phyloP scores from a whole-genome alignment of 2,113 vertebrate genomes.

The Bostrychus sinensis region DNA sequence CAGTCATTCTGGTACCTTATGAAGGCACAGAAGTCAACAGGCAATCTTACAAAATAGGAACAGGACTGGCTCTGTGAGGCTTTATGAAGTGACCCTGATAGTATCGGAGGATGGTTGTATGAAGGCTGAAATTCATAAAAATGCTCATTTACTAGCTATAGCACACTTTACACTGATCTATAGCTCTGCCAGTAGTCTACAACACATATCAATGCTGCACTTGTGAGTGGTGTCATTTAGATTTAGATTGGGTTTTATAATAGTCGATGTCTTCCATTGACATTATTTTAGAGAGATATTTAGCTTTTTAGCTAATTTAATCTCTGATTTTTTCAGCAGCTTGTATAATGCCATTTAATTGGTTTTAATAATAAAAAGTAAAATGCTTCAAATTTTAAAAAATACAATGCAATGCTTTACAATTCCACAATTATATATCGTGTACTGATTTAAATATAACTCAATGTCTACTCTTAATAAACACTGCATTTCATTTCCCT shows the following conservation, averaged over 20 bases:
- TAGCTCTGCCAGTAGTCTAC: constrained; percentile 19
- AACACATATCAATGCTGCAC: constrained; percentile 17
- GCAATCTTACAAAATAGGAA: constrained; percentile 51
- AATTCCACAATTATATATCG: too few species aligned
- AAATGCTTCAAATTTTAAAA: constrained; percentile 8
- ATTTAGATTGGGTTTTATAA: constrained; percentile 22
- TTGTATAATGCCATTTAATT: constrained; percentile 15
- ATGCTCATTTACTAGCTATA: constrained; percentile 52
- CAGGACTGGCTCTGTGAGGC: constrained; percentile 31
- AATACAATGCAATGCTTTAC: too few species aligned
- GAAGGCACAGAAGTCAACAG: constrained; percentile 29
- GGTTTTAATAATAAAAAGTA: constrained; percentile 1
- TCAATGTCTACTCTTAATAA: neutral
- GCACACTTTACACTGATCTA: constrained; percentile 5
- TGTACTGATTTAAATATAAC: too few species aligned
- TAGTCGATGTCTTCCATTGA: constrained; percentile 19
- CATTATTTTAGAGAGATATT: constrained; percentile 14
- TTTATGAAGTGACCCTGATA: constrained; percentile 35
- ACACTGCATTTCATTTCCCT: neutral
- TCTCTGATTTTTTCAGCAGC: constrained; percentile 1
- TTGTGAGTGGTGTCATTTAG: constrained; percentile 10
- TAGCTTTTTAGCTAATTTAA: constrained; percentile 20
- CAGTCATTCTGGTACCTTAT: neutral
- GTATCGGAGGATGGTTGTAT: neutral
- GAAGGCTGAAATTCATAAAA: constrained; percentile 43